These are phyloP conservation scores for Halcyon chelicuti DNA, from an alignment of 2,797 vertebrate species.

Conservation along the genomic window DNA sequence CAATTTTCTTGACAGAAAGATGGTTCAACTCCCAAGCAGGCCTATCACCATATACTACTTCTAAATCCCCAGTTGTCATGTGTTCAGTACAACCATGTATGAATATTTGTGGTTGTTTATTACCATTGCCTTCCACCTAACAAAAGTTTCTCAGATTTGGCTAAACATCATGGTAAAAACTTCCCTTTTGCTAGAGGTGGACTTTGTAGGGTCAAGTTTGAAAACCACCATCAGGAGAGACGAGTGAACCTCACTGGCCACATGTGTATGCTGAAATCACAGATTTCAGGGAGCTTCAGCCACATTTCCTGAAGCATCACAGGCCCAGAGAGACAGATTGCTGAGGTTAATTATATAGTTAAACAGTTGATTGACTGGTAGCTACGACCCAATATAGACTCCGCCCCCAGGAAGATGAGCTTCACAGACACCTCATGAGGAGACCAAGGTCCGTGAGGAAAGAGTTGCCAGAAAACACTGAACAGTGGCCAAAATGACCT, in stretches of 20 bases:
- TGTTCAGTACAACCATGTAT: rapidly evolving
- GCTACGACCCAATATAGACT: not conserved
- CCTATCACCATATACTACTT: not conserved
- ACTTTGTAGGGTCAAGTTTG: not conserved
- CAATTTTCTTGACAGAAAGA: not conserved
- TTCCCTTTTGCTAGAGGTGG: not conserved
- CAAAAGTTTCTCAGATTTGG: not conserved
- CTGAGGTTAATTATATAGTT: not conserved
- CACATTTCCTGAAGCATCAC: not conserved
- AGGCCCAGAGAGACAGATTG: not conserved
- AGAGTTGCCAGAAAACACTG: not conserved
- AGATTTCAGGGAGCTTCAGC: not conserved
- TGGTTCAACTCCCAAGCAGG: not conserved
- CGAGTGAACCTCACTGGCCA: rapidly evolving
- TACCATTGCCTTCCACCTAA: not conserved
- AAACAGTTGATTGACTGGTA: not conserved
- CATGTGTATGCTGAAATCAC: not conserved
- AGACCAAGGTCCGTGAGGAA: not conserved
- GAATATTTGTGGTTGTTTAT: not conserved
- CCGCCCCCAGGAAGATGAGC: not conserved
- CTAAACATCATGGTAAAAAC: not conserved
- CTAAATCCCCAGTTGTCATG: not conserved
- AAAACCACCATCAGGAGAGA: conserved; percentile 20
- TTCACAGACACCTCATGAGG: not conserved
- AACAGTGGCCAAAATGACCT: not conserved